phyloP scores from a whole-genome alignment of 35 echinoderm and acorn worm genomes.

The Ophiothrix spiculata region DNA sequence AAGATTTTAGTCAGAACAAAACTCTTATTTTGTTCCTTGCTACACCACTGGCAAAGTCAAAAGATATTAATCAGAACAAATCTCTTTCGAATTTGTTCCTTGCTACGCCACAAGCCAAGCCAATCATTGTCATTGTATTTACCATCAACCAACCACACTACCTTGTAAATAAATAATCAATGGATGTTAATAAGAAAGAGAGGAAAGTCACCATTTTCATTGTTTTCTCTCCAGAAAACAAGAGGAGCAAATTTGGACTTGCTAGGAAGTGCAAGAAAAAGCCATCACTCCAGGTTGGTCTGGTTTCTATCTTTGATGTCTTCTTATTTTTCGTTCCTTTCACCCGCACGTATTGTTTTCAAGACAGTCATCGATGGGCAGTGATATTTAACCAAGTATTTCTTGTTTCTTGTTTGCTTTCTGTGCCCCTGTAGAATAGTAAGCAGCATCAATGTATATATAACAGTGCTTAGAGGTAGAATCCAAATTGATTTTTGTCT shows the following conservation, averaged over 20 bases:
- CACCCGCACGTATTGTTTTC: background rate
- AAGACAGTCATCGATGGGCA: too few relatives aligned
- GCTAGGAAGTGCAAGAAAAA: conserved; percentile 1
- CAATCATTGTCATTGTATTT: background rate
- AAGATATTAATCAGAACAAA: too few relatives aligned
- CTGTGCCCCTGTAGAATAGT: too few relatives aligned
- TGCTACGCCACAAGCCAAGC: background rate
- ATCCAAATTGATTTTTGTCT: too few relatives aligned
- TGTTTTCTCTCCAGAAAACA: conserved; percentile 8
- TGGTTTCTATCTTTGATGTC: background rate
- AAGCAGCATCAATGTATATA: too few relatives aligned
- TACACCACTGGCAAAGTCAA: background rate
- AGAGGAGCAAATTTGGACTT: background rate
- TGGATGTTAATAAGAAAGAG: conserved; percentile 4
- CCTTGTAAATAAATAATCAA: background rate
- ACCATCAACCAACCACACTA: background rate
- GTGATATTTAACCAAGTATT: too few relatives aligned
- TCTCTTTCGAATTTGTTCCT: too few relatives aligned
- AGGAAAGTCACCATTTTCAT: conserved; percentile 6
- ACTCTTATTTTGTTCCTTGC: background rate
- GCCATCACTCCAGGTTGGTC: conserved; percentile 2
- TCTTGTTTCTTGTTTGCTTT: too few relatives aligned
- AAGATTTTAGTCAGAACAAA: background rate
- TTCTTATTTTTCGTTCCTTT: background rate
- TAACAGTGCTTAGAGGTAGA: too few relatives aligned